Evolutionary conservation across 2,113 vertebrate species (phyloP).

Genomic region (Pangasianodon gigas): DNA sequence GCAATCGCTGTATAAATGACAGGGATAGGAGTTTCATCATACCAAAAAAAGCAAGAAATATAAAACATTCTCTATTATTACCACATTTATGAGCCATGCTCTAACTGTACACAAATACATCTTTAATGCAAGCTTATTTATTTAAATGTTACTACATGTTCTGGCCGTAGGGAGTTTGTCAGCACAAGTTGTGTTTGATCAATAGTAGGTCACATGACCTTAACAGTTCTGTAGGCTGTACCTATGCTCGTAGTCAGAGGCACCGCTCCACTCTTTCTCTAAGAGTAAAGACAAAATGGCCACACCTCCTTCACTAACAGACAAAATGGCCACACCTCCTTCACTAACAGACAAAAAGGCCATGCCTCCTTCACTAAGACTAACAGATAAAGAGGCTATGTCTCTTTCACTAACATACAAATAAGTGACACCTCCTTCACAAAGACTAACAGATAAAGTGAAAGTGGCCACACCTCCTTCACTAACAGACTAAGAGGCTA

Average conservation of each 20-base stretch:
- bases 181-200: background rate
- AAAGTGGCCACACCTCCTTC: too few relatives aligned
- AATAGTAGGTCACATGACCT: background rate
- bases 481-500: too few relatives aligned
- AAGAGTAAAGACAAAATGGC: background rate
- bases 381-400: background rate
- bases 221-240: background rate
- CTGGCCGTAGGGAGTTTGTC: background rate
- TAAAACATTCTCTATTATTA: background rate
- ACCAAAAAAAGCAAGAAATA: background rate
- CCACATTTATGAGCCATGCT: background rate
- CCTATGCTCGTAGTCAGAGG: background rate
- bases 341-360: background rate
- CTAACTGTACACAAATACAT: background rate
- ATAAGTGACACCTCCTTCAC: too few relatives aligned
- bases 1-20: background rate
- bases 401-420: too few relatives aligned
- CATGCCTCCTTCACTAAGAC: background rate
- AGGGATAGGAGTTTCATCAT: background rate
- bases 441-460: too few relatives aligned
- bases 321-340: background rate
- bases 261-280: background rate
- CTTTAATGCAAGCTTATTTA: background rate
- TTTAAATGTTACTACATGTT: background rate
- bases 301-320: background rate